phyloP scores from a whole-genome alignment of 2,888 invertebrate species.

The Agriopis aurantiaria region DNA sequence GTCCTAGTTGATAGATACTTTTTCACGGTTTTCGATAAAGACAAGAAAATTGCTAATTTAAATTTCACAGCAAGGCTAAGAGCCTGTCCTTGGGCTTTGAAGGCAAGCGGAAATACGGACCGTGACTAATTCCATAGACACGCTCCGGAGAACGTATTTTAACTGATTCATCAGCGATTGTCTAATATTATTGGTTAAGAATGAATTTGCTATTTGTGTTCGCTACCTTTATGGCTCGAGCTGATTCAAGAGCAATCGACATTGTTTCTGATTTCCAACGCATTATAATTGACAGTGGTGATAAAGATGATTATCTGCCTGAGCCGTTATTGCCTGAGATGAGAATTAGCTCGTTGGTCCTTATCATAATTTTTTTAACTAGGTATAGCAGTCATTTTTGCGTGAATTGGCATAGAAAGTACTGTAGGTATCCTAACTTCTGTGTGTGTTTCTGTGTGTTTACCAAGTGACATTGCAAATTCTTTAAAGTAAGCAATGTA shows the following conservation, averaged over 20 bases:
- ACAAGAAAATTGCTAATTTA: conserved; percentile 50
- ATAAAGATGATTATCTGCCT: no score
- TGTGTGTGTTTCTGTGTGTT: no score
- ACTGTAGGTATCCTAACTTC: no score
- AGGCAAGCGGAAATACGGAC: conserved; percentile 57
- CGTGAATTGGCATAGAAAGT: no score
- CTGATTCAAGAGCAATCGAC: not conserved
- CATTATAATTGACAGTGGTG: no score
- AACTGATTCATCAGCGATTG: conserved; percentile 43
- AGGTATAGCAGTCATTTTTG: no score
- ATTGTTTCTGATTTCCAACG: not conserved
- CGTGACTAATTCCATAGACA: conserved; percentile 55
- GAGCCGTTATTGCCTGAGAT: no score
- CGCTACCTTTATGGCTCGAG: conserved; percentile 1
- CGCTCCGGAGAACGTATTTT: conserved; percentile 46
- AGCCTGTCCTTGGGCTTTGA: conserved; percentile 45
- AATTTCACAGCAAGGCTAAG: conserved; percentile 57
- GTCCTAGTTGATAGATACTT: conserved; percentile 19
- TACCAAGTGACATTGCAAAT: no score
- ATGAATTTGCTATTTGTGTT: conserved; percentile 25
- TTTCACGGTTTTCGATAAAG: conserved; percentile 44
- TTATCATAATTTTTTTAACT: no score
- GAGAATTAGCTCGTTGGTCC: no score
- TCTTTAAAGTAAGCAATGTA: no score
- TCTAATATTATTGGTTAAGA: conserved; percentile 25